Percentiles rank a stretch among this genome's conserved stretches.
Conservation (phyloP, 2,888 invertebrate species). For the Tuta absoluta region DNA sequence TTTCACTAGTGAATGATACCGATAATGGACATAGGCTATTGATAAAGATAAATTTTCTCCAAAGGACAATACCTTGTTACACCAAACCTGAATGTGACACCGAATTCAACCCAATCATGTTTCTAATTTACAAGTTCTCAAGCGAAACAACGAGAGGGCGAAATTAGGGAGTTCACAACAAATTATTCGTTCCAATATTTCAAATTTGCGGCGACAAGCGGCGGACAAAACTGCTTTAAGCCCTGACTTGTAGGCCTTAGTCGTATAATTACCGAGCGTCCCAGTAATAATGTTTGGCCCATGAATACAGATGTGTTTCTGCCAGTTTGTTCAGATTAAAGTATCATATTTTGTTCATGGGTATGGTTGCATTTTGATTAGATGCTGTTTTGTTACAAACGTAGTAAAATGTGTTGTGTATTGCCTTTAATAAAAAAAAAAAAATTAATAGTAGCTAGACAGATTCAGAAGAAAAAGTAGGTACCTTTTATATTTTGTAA, state of each 20-base stretch:
- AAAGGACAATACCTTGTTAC: neutral
- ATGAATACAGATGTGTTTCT: conserved; percentile 31
- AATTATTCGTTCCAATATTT: conserved; percentile 31
- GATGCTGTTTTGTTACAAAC: neutral
- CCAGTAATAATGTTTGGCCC: conserved; percentile 27
- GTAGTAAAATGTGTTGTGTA: too few relatives aligned
- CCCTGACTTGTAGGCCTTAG: conserved; percentile 27
- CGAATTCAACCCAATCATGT: conserved; percentile 7
- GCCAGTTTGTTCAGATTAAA: conserved; percentile 5
- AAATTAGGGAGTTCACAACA: conserved; percentile 22
- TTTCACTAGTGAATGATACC: too few relatives aligned
- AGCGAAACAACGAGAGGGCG: neutral
- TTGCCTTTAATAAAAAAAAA: too few relatives aligned
- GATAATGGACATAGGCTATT: too few relatives aligned
- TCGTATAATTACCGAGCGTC: conserved; percentile 29
- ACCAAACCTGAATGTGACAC: neutral
- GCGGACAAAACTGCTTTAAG: conserved; percentile 25
- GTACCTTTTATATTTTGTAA: too few relatives aligned
- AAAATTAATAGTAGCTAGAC: too few relatives aligned
- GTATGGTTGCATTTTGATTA: neutral
- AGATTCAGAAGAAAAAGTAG: too few relatives aligned
- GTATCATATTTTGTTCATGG: neutral
- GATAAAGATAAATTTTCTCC: too few relatives aligned
- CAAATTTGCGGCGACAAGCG: conserved; percentile 26
- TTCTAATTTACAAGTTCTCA: conserved; percentile 8